Percentiles rank a stretch among this genome's conserved stretches.
Evolutionary conservation across 2,113 vertebrate genomes (phyloP).

Genomic region (Carassius carassius): DNA sequence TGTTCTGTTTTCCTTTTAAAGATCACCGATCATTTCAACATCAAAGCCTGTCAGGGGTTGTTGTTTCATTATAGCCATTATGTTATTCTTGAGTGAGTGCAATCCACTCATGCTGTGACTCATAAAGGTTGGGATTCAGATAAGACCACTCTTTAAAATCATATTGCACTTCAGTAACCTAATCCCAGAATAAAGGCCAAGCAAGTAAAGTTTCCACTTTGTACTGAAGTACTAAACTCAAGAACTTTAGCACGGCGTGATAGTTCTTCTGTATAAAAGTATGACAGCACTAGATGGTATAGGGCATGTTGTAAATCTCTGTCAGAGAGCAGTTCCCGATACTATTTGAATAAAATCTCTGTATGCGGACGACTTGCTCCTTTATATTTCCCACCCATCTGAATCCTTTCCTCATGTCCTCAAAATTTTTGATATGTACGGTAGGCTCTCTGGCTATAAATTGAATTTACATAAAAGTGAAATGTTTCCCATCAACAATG

Average conservation of each 20-base stretch:
- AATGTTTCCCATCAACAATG: no score
- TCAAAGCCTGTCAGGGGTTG: conserved; percentile 34
- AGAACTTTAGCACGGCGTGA: not conserved
- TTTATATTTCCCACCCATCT: no score
- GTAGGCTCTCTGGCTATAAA: no score
- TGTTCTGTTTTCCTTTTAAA: conserved; percentile 35
- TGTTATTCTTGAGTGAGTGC: conserved; percentile 43
- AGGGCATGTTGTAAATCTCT: not conserved
- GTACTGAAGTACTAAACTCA: conserved; percentile 21
- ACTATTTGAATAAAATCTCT: not conserved
- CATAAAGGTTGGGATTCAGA: conserved; percentile 54
- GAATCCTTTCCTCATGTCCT: no score
- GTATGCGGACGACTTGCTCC: no score
- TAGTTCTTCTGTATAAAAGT: not conserved
- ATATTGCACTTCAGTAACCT: conserved; percentile 58
- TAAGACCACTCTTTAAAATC: conserved; percentile 56
- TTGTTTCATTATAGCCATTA: conserved; percentile 7
- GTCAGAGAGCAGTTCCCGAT: not conserved
- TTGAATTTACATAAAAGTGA: no score
- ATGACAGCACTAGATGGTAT: not conserved
- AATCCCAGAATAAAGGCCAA: conserved; percentile 54
- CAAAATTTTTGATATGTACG: no score
- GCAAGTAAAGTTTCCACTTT: conserved; percentile 55
- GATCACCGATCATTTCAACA: conserved; percentile 4
- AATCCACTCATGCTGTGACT: conserved; percentile 50